Evolutionary conservation across 2,888 invertebrate species (phyloP).

Genomic region (Drosophila tripunctata): DNA sequence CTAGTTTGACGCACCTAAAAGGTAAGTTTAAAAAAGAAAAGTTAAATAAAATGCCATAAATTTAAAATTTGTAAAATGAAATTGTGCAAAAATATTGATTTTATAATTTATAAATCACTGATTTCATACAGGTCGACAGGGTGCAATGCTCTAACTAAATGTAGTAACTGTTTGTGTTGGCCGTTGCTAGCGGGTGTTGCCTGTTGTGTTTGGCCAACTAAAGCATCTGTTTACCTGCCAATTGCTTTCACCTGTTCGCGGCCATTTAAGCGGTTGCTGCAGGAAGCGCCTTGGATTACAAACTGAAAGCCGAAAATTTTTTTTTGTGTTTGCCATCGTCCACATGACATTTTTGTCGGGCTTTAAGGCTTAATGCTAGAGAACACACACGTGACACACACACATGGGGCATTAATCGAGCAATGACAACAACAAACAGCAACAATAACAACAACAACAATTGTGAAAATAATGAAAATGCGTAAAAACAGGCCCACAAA

Average conservation of each 20-base stretch:
- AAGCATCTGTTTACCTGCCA: slow-evolving; percentile 3
- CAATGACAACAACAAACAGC: slow-evolving; percentile 37
- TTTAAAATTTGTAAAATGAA: no score
- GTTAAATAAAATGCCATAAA: no score
- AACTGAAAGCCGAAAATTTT: background rate
- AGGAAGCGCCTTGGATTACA: slow-evolving; percentile 17
- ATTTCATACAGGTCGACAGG: no score
- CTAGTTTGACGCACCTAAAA: no score
- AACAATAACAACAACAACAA: slow-evolving; percentile 2
- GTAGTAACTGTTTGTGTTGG: background rate
- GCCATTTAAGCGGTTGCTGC: slow-evolving; percentile 10
- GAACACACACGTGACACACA: slow-evolving; percentile 12
- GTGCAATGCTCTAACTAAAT: background rate
- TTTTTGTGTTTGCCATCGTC: slow-evolving; percentile 13
- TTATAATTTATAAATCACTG: no score
- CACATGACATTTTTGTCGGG: slow-evolving; percentile 33
- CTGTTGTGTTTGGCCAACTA: background rate
- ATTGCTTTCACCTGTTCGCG: slow-evolving; percentile 1
- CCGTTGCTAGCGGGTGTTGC: background rate
- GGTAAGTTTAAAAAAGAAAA: no score
- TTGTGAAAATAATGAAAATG: slow-evolving; percentile 44
- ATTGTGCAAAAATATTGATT: no score
- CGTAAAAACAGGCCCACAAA: slow-evolving; percentile 24
- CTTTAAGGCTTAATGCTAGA: slow-evolving; percentile 42
- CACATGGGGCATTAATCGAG: slow-evolving; percentile 49